Evolutionary conservation across 2,797 vertebrate species (phyloP).

Genomic region (Cygnus olor): DNA sequence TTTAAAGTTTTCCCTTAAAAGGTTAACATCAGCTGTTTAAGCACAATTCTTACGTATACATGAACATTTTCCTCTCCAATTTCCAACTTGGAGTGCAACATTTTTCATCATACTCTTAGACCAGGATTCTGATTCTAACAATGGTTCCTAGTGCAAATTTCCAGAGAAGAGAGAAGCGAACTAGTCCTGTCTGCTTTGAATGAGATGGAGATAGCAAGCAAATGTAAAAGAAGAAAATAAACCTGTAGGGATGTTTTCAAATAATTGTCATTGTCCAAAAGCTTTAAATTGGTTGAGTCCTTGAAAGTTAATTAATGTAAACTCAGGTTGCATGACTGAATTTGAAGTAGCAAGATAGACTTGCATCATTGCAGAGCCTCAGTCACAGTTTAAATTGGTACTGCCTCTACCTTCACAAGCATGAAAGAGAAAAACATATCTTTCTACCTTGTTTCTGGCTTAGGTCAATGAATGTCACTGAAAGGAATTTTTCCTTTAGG

Average conservation of each 20-base stretch:
- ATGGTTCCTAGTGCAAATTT: background rate
- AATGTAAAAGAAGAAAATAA: background rate
- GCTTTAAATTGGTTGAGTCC: background rate
- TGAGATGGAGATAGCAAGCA: background rate
- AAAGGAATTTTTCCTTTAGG: constrained; percentile 33
- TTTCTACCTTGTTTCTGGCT: constrained; percentile 10
- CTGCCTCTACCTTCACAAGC: background rate
- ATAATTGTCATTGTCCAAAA: background rate
- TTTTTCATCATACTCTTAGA: background rate
- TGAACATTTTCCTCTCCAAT: background rate
- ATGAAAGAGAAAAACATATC: background rate
- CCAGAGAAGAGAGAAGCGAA: background rate
- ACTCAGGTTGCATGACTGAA: background rate
- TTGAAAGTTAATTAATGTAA: background rate
- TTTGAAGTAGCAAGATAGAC: background rate
- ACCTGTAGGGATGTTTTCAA: background rate
- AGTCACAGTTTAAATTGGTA: background rate
- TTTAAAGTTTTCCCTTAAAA: background rate
- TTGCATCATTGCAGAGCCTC: background rate
- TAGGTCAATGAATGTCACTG: background rate
- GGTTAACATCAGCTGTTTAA: background rate
- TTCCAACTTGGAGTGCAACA: background rate
- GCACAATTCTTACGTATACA: background rate
- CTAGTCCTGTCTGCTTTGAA: background rate
- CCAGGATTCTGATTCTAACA: background rate